Percentiles rank a stretch among this genome's conserved stretches.
Conservation (phyloP, 2,888 invertebrate genomes). For the Geophilus truncorum region DNA sequence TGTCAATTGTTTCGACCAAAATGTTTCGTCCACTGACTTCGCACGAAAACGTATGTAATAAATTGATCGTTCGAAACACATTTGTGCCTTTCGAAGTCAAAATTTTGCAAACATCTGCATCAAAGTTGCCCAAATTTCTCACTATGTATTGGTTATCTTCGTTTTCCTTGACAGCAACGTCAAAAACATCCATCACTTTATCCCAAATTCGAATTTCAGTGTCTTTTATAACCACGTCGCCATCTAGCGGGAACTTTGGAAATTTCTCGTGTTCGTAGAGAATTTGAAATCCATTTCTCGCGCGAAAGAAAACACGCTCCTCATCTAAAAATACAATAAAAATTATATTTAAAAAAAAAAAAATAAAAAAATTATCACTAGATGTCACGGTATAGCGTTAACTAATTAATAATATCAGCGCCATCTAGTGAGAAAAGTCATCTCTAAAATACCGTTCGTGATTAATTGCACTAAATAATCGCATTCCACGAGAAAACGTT, state of each 20-base stretch:
- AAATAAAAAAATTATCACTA: too few species aligned
- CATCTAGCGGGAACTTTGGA: too few species aligned
- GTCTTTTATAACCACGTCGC: too few species aligned
- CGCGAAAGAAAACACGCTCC: background rate
- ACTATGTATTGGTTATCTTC: background rate
- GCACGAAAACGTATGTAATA: background rate
- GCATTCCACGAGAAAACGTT: background rate
- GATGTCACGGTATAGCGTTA: too few species aligned
- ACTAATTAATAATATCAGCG: too few species aligned
- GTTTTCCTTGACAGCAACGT: background rate
- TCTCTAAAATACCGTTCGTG: background rate
- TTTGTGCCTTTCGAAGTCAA: background rate
- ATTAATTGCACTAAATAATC: background rate
- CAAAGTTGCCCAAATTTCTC: background rate
- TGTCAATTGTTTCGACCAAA: background rate
- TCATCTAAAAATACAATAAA: background rate
- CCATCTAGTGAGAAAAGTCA: too few species aligned
- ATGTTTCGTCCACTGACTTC: background rate
- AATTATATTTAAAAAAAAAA: too few species aligned
- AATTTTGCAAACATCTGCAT: background rate
- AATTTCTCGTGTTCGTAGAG: background rate
- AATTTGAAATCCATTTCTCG: background rate
- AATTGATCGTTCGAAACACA: background rate
- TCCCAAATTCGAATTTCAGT: background rate
- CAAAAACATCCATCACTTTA: background rate